These are phyloP conservation scores for Neelides folsomi DNA, from an alignment of 2,888 invertebrate species.

Conservation along the genomic window DNA sequence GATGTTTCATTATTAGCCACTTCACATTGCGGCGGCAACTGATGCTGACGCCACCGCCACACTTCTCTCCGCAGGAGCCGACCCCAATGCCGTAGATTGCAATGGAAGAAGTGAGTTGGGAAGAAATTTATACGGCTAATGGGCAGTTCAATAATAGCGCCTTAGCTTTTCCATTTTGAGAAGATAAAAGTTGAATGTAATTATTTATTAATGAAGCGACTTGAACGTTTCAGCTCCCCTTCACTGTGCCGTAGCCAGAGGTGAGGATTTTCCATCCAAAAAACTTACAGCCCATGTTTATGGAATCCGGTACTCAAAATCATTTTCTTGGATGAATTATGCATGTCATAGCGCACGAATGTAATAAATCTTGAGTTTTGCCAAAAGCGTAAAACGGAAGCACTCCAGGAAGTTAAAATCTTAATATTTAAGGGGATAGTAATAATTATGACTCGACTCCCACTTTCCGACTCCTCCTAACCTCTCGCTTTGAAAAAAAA, in stretches of 20 bases:
- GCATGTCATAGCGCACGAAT: too few relatives aligned
- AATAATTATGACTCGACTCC: too few relatives aligned
- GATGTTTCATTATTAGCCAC: constrained; percentile 1
- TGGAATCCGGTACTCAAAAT: too few relatives aligned
- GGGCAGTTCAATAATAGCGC: constrained; percentile 5
- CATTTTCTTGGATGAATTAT: too few relatives aligned
- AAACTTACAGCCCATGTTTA: too few relatives aligned
- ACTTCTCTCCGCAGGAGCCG: constrained; percentile 51
- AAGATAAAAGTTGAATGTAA: background rate
- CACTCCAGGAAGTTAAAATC: too few relatives aligned
- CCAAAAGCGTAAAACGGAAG: too few relatives aligned
- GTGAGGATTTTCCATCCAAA: constrained; percentile 39
- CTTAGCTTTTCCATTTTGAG: constrained; percentile 37
- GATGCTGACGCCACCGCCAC: constrained; percentile 61
- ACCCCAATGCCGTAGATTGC: constrained; percentile 52
- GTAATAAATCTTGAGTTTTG: too few relatives aligned
- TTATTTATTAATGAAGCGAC: too few relatives aligned
- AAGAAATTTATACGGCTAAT: constrained; percentile 45
- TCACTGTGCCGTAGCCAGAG: constrained; percentile 73
- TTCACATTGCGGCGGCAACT: constrained; percentile 44
- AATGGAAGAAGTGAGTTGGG: constrained; percentile 56
- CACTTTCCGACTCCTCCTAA: too few relatives aligned
- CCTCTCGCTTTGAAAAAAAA: too few relatives aligned
- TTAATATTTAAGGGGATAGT: too few relatives aligned
- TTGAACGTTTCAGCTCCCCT: constrained; percentile 44